These are phyloP conservation scores for Xestia xanthographa DNA, from an alignment of 2,888 invertebrate species.

Conservation along the genomic window DNA sequence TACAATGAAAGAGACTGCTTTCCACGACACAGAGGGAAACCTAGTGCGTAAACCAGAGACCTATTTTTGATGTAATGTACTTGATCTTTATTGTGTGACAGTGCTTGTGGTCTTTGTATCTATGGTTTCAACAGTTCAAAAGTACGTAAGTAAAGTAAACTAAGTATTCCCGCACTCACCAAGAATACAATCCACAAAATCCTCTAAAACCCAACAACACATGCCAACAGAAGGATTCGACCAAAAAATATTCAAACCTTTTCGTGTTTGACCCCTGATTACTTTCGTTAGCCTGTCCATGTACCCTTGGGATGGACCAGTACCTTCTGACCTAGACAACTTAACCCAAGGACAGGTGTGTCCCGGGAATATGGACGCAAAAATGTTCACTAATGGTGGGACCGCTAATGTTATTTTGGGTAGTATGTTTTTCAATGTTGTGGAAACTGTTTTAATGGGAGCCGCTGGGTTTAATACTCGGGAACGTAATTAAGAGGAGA, in stretches of 20 bases:
- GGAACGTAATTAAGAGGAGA: conserved; percentile 36
- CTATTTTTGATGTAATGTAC: too few species aligned
- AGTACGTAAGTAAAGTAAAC: background rate
- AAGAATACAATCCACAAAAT: background rate
- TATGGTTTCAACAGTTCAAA: too few species aligned
- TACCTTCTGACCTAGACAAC: conserved; percentile 57
- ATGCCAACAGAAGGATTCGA: conserved; percentile 8
- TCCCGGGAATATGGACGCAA: conserved; percentile 38
- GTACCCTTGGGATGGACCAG: conserved; percentile 46
- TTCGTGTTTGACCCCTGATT: conserved; percentile 63
- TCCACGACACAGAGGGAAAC: too few species aligned
- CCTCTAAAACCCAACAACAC: conserved; percentile 15
- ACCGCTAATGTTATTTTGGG: conserved; percentile 50
- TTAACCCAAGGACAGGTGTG: conserved; percentile 60
- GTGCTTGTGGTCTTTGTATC: too few species aligned
- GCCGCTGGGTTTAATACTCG: conserved; percentile 24
- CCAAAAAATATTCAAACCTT: conserved; percentile 60
- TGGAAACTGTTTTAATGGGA: conserved; percentile 48
- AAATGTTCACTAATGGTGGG: conserved; percentile 46
- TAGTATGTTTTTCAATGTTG: conserved; percentile 42
- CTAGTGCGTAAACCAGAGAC: too few species aligned
- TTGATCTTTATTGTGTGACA: too few species aligned
- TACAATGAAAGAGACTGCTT: too few species aligned
- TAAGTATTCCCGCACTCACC: background rate
- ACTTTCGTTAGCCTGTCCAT: conserved; percentile 58